Base-by-base conservation (phyloP, 2,888 invertebrate genomes). In the Drosophila falleni region DNA sequence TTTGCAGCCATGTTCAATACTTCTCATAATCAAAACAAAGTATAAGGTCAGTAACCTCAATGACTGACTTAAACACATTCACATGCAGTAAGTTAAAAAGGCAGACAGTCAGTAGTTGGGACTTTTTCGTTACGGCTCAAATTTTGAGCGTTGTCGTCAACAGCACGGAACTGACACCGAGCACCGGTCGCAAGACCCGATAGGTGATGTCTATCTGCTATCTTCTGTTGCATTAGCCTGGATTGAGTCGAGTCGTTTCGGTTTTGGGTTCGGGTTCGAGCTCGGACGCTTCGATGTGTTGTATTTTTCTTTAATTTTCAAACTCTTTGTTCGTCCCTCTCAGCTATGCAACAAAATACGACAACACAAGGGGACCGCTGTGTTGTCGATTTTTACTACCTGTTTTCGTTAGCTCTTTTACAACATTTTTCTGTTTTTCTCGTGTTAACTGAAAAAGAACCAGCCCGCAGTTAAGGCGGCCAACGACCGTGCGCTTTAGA, bases 341-440 rank as follows among this genome's bases (percentile, higher is more conserved):
- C 65, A 59, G 59, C 50, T 51, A 51, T 54, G 42, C 61, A 55
- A 75, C 56, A 64, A 61, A 64, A 64, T 61, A 58, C 68, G 46
- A 44, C 59, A 69, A 59, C 59, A 60, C 15, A 54, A 41, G 60
- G 67, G 53, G 59, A 55, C 62, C 59, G 61, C 61, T 53, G 31
- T 60, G 66, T 68, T 71, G 70, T 71, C 69, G 75, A 66, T 78
- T 85, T 89, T 82, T 75, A 82, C 87, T 89, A 86, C 89, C 89
- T 86, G 89, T 89, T 81, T 84, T 75, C 58, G 77, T 76, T 66
- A 54, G 60, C 75, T 87, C 74, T 80, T 86, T 86, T 77, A 82
- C 67, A 85, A 68, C 71, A 68, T 78, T 68, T 86, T 81, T 84
- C 71, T 83, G 73, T 76, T 58, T 55, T 65, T 39, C 65, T 63